Base-by-base conservation (phyloP, 2,888 invertebrate species). In the Slavum lentiscoides region DNA sequence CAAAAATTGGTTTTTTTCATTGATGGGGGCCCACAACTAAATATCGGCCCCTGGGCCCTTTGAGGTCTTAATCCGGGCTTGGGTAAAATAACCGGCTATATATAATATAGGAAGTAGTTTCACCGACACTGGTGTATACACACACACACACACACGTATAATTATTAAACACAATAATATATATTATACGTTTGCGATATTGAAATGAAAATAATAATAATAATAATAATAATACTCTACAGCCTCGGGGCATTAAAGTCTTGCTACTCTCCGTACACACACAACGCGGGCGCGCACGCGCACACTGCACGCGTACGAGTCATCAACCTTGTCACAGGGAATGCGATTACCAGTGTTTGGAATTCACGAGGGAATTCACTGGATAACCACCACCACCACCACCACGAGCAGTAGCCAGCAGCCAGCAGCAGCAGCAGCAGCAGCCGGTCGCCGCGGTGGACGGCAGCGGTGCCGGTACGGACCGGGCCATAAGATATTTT, bases 241-340 rank as follows among this genome's bases (percentile, higher is more conserved):
- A 58, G 58, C 59, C 59, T 59, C 67, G 30, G 75, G 75, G 75
- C 75, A 30, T 68, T 75, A 68, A 68, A 68, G 75, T 75, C 67
- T 74, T 19, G 61, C 49, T 30, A 30, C 30, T 30, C 7, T 30
- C 30, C 49, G 37, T 61, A 23, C 5, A 13, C 49, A 55, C 69
- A 69, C 69, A n/a, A 21, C 13, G 53, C 53, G 4, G 21, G 13
- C 53, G 53, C 13, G 15, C 69, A 21, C 5, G 19, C 53, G 2
- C 55, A 15, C 37, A 11, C 58, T 4, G 4, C 30, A 11, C 72
- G 7, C 61, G 9, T 43, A 19, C 21, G 68, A 77, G 77, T 77
- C 77, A 77, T 77, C 69, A 77, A 77, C 77, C 77, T 77, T 69
- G 77, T 77, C 69, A 58, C 77, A 62, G 69, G 61, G 61, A 77